Evolutionary conservation across 2,888 invertebrate genomes (phyloP), one percentile per base, ranked within the genome.

Genomic region (Pachymerium ferrugineum): DNA sequence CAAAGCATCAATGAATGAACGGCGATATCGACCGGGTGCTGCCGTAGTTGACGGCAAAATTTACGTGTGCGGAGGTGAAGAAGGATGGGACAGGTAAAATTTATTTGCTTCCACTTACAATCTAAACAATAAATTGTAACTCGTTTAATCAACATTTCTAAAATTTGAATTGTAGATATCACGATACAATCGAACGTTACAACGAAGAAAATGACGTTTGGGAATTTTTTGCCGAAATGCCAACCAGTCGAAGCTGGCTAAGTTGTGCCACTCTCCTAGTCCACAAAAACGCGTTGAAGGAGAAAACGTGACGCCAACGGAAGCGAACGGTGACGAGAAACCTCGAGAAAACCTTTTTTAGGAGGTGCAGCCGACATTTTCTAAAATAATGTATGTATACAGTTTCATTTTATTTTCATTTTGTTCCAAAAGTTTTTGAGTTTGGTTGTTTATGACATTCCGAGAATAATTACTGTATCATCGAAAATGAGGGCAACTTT

Each of bases 151-250:
- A 6, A 38, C 28, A 5, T 22, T 31, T 70, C 16, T 25, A 16
- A 10, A 0, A 19, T 72, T 38, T 70, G 1, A 2, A 14, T 8
- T 28, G 2, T 12, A 81, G 81, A 72, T 85, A 85, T 76, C 85
- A 85, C 78, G 84, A 85, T 77, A 84, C 84, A 0, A 83, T 85
- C 38, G 85, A 85, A 78, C 82, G 82, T 75, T 85, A 85, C 78
- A 81, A 82, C 73, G 81, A 82, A 1, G 78, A 79, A 25, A 79
- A 78, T 19, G 82, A 84, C 77, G 77, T 78, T 2, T 85, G 85
- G 85, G 80, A 81, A 69, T 79, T 83, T 47, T 80, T 82, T 12
- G 84, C 83, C n/a, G 83, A 84, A 77, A 83, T 85, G 83, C 82
- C 83, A 33, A 83, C 84, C 6, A 82, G 84, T 69, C 78, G 85